These are phyloP conservation scores for Sebastes ruberrimus DNA, from an alignment of 2,797 vertebrate genomes.

Conservation along the genomic window DNA sequence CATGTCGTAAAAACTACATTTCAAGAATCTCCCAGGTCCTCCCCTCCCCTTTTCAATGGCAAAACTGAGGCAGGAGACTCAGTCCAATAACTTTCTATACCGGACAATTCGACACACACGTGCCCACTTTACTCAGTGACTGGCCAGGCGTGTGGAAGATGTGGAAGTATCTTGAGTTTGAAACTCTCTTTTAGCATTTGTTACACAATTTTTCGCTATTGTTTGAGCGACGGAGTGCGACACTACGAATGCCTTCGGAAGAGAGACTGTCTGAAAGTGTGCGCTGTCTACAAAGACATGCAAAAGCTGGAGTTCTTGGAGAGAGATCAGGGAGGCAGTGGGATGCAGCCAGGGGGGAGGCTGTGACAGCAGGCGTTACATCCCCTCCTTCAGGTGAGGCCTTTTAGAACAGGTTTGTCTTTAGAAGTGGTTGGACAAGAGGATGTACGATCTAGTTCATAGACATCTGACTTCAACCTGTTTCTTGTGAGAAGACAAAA, in stretches of 20 bases:
- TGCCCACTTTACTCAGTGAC: neutral
- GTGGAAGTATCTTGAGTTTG: neutral
- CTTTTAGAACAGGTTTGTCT: neutral
- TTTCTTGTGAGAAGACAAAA: neutral
- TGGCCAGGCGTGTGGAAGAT: neutral
- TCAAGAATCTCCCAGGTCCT: too few relatives aligned
- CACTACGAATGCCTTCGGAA: neutral
- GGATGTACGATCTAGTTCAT: neutral
- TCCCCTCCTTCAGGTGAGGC: neutral
- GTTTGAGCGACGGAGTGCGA: neutral
- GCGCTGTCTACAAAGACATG: neutral
- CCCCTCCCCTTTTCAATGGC: too few relatives aligned
- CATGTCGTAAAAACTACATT: too few relatives aligned
- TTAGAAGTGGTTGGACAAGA: neutral
- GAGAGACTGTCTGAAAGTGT: neutral
- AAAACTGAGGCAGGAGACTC: too few relatives aligned
- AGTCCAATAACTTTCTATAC: neutral
- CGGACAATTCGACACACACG: neutral
- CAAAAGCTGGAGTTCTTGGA: neutral
- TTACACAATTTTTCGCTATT: neutral
- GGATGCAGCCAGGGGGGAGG: neutral
- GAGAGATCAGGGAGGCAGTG: neutral
- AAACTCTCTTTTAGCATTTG: neutral
- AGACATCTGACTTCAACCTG: neutral
- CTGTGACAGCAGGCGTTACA: neutral